Evolutionary conservation across 2,888 invertebrate species (phyloP).

Genomic region (Hyles lineata): DNA sequence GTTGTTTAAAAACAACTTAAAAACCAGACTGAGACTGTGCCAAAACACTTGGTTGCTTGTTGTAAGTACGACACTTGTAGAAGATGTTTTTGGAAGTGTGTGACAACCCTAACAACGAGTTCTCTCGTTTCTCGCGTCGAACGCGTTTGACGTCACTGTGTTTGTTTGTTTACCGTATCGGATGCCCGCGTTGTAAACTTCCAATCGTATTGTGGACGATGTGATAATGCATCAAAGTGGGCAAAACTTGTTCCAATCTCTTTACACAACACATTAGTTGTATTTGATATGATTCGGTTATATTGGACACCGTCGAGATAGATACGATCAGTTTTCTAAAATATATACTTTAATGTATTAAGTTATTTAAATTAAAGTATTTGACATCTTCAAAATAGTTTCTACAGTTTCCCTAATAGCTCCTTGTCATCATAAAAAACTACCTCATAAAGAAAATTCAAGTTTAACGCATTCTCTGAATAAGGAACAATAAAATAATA

Average conservation of each 20-base stretch:
- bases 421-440: background rate
- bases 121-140: slow-evolving; percentile 33
- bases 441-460: background rate
- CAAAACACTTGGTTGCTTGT: background rate
- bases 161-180: slow-evolving; percentile 75
- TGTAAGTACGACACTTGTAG: background rate
- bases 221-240: slow-evolving; percentile 59
- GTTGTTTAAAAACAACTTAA: no score
- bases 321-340: no score
- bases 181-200: slow-evolving; percentile 76
- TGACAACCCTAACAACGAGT: slow-evolving; percentile 21
- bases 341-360: no score
- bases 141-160: slow-evolving; percentile 65
- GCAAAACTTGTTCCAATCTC: slow-evolving; percentile 31
- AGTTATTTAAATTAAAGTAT: no score
- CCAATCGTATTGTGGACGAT: slow-evolving; percentile 68
- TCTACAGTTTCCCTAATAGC: no score
- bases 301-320: no score
- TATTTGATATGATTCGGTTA: background rate
- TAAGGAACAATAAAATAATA: slow-evolving; percentile 3
- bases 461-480: background rate
- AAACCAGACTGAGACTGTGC: no score
- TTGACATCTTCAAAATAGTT: no score
- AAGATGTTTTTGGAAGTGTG: background rate
- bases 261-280: background rate